Conservation (phyloP, 35 echinoderm and acorn worm genomes). For the Amphiura filiformis region DNA sequence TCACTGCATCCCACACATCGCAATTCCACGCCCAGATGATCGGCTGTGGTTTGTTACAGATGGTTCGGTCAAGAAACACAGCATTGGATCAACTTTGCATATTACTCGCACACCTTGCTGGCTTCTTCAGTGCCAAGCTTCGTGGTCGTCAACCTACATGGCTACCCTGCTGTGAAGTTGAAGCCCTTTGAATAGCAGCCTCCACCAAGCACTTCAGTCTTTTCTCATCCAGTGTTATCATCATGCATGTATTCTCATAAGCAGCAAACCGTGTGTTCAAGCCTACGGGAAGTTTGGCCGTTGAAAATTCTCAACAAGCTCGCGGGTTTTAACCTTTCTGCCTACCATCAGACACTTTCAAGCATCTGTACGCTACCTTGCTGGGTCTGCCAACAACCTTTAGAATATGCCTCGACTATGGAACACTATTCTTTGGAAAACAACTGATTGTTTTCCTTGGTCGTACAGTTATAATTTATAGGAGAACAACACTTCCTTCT, state of each 20-base stretch:
- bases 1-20: slow-evolving; percentile 24
- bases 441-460: too few relatives aligned
- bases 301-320: slow-evolving; percentile 60
- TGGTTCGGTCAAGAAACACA: slow-evolving; percentile 21
- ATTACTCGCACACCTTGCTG: slow-evolving; percentile 15
- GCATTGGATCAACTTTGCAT: slow-evolving; percentile 31
- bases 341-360: slow-evolving; percentile 53
- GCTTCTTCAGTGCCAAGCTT: slow-evolving; percentile 23
- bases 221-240: slow-evolving; percentile 24
- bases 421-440: too few relatives aligned
- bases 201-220: slow-evolving; percentile 55
- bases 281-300: slow-evolving; percentile 30
- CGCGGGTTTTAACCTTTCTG: slow-evolving; percentile 56
- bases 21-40: slow-evolving; percentile 30
- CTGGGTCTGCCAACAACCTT: slow-evolving; percentile 57
- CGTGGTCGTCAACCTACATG: slow-evolving; percentile 41
- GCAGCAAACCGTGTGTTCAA: too few relatives aligned
- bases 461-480: too few relatives aligned
- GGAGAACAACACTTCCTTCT: too few relatives aligned
- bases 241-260: slow-evolving; percentile 18
- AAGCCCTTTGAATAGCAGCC: slow-evolving; percentile 41
- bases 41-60: slow-evolving; percentile 56
- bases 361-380: slow-evolving; percentile 53
- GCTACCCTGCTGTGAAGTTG: slow-evolving; percentile 41
- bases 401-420: too few relatives aligned